Evolutionary conservation across 2,113 vertebrate genomes (phyloP).

Genomic region (Pithys albifrons): DNA sequence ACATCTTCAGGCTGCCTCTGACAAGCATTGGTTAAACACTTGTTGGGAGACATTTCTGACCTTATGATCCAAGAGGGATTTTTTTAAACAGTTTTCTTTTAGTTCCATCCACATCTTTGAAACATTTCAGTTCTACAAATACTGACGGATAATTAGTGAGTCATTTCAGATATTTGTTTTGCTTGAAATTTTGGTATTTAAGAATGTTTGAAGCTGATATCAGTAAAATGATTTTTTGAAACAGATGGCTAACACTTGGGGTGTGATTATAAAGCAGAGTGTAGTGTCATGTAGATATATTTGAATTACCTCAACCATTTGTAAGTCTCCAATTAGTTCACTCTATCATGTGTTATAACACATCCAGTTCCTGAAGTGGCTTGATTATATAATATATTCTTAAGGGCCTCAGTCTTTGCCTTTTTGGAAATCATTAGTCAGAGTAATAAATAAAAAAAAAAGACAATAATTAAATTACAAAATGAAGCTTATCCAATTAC

Average conservation of each 20-base stretch:
- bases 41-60: neutral
- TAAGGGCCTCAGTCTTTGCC: neutral
- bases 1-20: neutral
- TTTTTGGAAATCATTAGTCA: neutral
- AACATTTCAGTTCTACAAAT: neutral
- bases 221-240: slow-evolving; percentile 3
- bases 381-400: neutral
- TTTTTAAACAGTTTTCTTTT: neutral
- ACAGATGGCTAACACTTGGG: slow-evolving; percentile 36
- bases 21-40: neutral
- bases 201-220: neutral
- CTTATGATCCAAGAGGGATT: neutral
- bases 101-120: neutral
- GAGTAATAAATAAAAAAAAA: neutral
- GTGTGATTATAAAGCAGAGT: slow-evolving; percentile 11
- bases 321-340: slow-evolving; percentile 17
- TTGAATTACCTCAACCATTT: slow-evolving; percentile 6
- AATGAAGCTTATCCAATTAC: neutral
- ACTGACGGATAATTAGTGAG: neutral
- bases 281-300: neutral
- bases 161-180: neutral
- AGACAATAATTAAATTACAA: neutral
- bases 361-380: neutral
- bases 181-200: neutral
- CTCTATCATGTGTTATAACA: neutral